Evolutionary conservation across 2,888 invertebrate species (phyloP).

Genomic region (Digitonthophagus gazella): DNA sequence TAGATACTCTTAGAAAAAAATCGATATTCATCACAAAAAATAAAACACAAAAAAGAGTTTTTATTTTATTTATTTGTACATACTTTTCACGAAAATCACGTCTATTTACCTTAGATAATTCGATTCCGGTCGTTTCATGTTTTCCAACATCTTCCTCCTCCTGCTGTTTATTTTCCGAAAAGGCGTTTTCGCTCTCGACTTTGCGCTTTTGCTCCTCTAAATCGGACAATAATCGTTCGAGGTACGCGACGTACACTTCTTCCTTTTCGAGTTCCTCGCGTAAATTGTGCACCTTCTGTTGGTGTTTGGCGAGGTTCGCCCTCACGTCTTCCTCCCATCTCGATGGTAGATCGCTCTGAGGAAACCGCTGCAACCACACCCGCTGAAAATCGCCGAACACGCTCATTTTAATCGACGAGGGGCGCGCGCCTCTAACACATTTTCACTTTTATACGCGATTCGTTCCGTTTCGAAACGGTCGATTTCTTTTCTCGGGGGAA

Average conservation of each 20-base stretch:
- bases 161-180: conserved; percentile 30
- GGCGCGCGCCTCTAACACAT: neutral
- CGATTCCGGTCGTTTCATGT: too few relatives aligned
- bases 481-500: too few relatives aligned
- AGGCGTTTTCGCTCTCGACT: conserved; percentile 46
- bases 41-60: too few relatives aligned
- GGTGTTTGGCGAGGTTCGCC: conserved; percentile 85
- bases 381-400: conserved; percentile 89
- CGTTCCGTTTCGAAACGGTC: too few relatives aligned
- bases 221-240: conserved; percentile 80
- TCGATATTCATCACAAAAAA: too few relatives aligned
- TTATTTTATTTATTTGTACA: too few relatives aligned
- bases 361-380: conserved; percentile 89
- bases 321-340: conserved; percentile 93
- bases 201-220: conserved; percentile 77
- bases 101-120: conserved; percentile 37
- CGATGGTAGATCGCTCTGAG: conserved; percentile 84
- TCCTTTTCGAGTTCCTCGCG: conserved; percentile 87
- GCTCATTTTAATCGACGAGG: conserved; percentile 61
- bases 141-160: too few relatives aligned
- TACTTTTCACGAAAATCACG: conserved; percentile 2
- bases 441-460: conserved; percentile 10
- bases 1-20: too few relatives aligned
- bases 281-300: conserved; percentile 77
- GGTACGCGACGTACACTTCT: conserved; percentile 85